A percentile compares a stretch with the other conserved stretches of the same genome.
phyloP scores from a whole-genome alignment of 2,888 invertebrate species.

The Machimus rusticus region DNA sequence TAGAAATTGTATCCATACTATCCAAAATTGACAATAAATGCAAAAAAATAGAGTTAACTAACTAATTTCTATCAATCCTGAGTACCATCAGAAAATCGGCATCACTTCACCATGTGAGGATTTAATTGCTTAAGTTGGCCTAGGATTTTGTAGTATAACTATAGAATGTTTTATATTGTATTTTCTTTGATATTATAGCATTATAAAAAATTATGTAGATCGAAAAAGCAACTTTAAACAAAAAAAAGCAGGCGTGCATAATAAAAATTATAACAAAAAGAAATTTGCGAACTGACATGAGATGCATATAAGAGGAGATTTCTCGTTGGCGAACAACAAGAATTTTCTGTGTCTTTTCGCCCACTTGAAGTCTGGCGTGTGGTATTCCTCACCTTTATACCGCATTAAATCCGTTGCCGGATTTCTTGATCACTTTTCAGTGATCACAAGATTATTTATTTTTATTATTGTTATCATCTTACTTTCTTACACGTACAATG shows the following conservation, averaged over 20 bases:
- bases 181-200: too few species aligned
- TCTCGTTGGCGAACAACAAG: constrained; percentile 3
- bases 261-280: neutral
- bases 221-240: neutral
- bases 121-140: too few species aligned
- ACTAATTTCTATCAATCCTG: too few species aligned
- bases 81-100: too few species aligned
- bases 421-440: neutral
- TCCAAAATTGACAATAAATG: too few species aligned
- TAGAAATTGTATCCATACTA: too few species aligned
- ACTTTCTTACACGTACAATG: neutral
- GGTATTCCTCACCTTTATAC: constrained; percentile 38
- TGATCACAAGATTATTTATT: neutral
- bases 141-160: too few species aligned
- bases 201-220: neutral
- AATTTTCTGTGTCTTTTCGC: constrained; percentile 37
- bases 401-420: neutral
- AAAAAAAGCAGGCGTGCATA: neutral
- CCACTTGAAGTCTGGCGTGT: constrained; percentile 38
- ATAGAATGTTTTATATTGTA: too few species aligned
- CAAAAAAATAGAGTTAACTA: too few species aligned
- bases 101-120: too few species aligned
- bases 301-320: neutral
- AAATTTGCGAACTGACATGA: neutral
- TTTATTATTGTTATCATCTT: neutral